phyloP scores from a whole-genome alignment of 2,113 vertebrate species.

The Xenopus tropicalis region UCB_Xtro_10.0 CM004450.2:113525001-113525500 shows the following conservation, averaged over 20 bases:
- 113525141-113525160: conserved; percentile 76
- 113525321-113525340: conserved; percentile 74
- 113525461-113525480: conserved; percentile 91
- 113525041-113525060: conserved; percentile 89
- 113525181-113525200: conserved; percentile 60
- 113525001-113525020: conserved; percentile 71
- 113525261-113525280: conserved; percentile 89
- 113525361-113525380: conserved; percentile 91
- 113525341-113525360: conserved; percentile 73
- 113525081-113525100: conserved; percentile 91
- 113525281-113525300: conserved; percentile 71
- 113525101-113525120: conserved; percentile 85
- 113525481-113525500: conserved; percentile 76
- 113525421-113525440: conserved; percentile 94
- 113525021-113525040: conserved; percentile 74
- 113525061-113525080: conserved; percentile 88
- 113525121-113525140: conserved; percentile 84
- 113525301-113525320: conserved; percentile 74
- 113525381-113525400: conserved; percentile 95
- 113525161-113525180: conserved; percentile 63
- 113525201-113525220: conserved; percentile 84
- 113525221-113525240: conserved; percentile 82
- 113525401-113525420: conserved; percentile 92
- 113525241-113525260: conserved; percentile 88
- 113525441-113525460: conserved; percentile 96